Percentiles rank a stretch among this genome's conserved stretches.
These are phyloP conservation scores for Anguilla megastoma DNA, from an alignment of 2,797 vertebrate species.

Conservation along the genomic window DNA sequence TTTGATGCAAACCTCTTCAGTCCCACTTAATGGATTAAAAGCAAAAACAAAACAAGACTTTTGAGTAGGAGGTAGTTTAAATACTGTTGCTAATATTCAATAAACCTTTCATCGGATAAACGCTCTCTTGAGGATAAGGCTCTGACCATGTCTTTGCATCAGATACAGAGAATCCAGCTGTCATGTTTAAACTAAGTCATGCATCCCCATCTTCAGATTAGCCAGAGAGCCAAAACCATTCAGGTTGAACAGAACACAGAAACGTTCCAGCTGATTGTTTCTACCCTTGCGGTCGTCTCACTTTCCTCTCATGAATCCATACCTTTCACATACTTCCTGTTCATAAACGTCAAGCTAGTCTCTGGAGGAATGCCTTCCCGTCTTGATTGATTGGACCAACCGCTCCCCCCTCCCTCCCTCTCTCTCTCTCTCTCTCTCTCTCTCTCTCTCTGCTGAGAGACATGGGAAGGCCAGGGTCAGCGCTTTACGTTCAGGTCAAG, in stretches of 20 bases:
- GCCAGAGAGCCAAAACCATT: not conserved
- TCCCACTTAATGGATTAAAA: not conserved
- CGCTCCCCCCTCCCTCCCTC: not conserved
- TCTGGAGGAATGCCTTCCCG: not conserved
- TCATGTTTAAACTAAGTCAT: not conserved
- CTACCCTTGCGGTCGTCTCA: no score
- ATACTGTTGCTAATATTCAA: not conserved
- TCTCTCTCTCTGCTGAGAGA: not conserved
- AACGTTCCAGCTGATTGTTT: not conserved
- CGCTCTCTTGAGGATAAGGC: not conserved
- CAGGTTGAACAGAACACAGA: not conserved
- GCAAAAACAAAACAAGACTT: not conserved
- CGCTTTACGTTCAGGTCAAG: constrained; percentile 20
- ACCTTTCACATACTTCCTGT: not conserved
- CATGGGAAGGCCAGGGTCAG: constrained; percentile 14
- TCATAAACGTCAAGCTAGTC: not conserved
- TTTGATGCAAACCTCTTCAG: not conserved
- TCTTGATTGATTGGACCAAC: not conserved
- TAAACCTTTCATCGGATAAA: not conserved
- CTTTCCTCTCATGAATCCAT: not conserved
- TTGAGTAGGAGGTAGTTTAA: not conserved
- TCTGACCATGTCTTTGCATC: not conserved
- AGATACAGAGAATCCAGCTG: not conserved
- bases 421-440: not conserved
- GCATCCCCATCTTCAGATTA: not conserved